A percentile compares a stretch with the other conserved stretches of the same genome.
phyloP scores from a whole-genome alignment of 2,888 invertebrate species.

The Thelaira solivaga region DNA sequence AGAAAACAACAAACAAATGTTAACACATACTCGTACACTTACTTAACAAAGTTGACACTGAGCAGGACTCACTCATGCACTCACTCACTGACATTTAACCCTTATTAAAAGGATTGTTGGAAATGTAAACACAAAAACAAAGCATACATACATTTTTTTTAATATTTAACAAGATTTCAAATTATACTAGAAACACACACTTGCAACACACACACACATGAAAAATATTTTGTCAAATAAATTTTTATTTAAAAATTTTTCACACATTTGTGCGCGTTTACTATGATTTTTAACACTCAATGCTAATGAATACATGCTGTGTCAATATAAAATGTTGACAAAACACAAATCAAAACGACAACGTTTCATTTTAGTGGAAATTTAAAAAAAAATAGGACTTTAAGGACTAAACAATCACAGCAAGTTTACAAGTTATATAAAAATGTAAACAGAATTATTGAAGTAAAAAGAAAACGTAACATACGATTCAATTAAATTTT shows the following conservation, averaged over 20 bases:
- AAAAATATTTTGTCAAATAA: conserved; percentile 32
- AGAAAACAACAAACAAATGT: conserved; percentile 50
- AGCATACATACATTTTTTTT: not conserved
- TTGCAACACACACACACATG: too few species aligned
- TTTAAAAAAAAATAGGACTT: conserved; percentile 24
- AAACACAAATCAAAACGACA: conserved; percentile 70
- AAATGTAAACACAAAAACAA: not conserved
- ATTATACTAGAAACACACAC: too few species aligned
- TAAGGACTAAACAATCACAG: conserved; percentile 47
- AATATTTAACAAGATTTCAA: conserved; percentile 44
- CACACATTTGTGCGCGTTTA: conserved; percentile 46
- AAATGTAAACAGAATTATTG: conserved; percentile 54
- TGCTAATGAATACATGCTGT: conserved; percentile 67
- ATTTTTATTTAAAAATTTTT: conserved; percentile 47
- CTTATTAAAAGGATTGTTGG: conserved; percentile 47
- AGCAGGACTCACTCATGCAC: too few species aligned
- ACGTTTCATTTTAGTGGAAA: conserved; percentile 12
- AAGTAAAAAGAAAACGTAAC: conserved; percentile 55
- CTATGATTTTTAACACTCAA: conserved; percentile 49
- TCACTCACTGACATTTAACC: conserved; percentile 50
- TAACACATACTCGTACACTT: conserved; percentile 25
- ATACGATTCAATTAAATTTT: conserved; percentile 60
- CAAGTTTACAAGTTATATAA: conserved; percentile 40
- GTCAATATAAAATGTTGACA: conserved; percentile 71
- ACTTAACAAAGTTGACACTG: too few species aligned